Conservation (phyloP, 2,113 vertebrate genomes). For the Micromys minutus region DNA sequence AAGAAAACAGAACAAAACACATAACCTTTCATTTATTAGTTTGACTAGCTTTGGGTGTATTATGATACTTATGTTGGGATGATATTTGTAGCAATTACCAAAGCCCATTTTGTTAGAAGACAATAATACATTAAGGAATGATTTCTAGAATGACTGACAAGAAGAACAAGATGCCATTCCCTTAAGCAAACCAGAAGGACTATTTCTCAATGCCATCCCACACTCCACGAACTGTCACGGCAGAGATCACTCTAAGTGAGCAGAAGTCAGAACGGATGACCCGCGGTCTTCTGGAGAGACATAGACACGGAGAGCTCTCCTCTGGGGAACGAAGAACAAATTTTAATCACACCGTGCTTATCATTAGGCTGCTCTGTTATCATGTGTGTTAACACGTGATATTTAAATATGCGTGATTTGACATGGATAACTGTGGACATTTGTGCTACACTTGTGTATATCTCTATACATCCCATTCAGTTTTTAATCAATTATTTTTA, state of each 20-base stretch:
- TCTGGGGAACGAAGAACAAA: constrained; percentile 37
- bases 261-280: constrained; percentile 34
- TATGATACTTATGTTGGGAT: not conserved
- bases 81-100: not conserved
- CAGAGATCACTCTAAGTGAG: constrained; percentile 27
- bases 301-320: constrained; percentile 26
- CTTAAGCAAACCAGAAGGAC: constrained; percentile 10
- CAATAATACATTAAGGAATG: constrained; percentile 21
- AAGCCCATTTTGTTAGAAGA: not conserved
- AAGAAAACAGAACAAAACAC: no score
- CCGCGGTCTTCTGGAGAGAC: not conserved
- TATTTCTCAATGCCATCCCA: not conserved
- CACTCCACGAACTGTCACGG: constrained; percentile 12
- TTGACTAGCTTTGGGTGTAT: not conserved
- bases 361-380: not conserved
- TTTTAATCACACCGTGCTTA: not conserved
- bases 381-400: not conserved
- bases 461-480: not conserved
- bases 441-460: fast-evolving
- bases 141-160: not conserved
- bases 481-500: not conserved
- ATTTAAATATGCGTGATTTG: not conserved
- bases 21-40: not conserved
- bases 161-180: constrained; percentile 6
- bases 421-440: not conserved